phyloP scores from a whole-genome alignment of 2,113 vertebrate species.

The Eurypyga helias region DNA sequence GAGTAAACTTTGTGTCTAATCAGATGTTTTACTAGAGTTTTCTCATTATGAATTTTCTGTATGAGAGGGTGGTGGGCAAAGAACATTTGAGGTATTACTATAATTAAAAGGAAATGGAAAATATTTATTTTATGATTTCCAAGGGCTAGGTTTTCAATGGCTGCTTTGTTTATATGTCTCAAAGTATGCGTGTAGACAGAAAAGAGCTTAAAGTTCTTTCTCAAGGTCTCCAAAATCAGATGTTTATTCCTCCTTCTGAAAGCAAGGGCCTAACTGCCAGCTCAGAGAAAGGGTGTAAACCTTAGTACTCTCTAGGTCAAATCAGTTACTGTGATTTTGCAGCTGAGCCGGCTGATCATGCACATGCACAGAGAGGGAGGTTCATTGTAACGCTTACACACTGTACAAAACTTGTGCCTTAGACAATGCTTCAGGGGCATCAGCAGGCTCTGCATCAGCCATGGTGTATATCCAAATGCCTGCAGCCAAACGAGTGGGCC shows the following conservation, averaged over 20 bases:
- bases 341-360: fast-evolving
- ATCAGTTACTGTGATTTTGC: background rate
- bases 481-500: background rate
- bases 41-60: background rate
- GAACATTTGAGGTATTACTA: background rate
- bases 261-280: background rate
- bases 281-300: background rate
- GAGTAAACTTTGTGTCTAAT: background rate
- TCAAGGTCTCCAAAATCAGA: background rate
- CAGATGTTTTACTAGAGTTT: background rate
- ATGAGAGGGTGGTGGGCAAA: background rate
- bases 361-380: background rate
- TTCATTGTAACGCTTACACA: fast-evolving
- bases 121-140: background rate
- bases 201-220: background rate
- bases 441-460: background rate
- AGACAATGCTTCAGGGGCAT: background rate
- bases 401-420: background rate
- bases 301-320: background rate
- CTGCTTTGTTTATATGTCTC: background rate
- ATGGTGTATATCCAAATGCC: background rate
- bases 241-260: background rate
- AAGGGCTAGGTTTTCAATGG: background rate
- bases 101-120: background rate
- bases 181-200: background rate